These are phyloP conservation scores for Manis javanica DNA, from an alignment of 2,797 vertebrate genomes.

Conservation along the genomic window DNA sequence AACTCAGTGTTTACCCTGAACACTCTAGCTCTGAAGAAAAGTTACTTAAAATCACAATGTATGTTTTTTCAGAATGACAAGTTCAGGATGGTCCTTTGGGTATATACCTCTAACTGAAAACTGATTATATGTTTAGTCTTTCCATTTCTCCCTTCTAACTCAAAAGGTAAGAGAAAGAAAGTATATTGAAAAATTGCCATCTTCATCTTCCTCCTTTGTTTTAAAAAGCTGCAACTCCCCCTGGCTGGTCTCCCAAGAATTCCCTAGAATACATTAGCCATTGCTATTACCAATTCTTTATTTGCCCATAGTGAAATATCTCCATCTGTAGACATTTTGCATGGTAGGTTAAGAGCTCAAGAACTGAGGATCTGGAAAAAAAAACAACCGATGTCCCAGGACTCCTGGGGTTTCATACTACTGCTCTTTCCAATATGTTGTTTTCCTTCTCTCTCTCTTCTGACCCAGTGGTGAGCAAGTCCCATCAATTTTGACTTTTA, in stretches of 20 bases:
- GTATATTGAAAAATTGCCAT: background rate
- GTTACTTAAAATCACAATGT: background rate
- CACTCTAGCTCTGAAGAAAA: background rate
- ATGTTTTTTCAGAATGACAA: background rate
- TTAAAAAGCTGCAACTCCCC: background rate
- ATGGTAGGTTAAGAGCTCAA: background rate
- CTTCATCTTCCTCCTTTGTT: background rate
- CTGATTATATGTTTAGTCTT: background rate
- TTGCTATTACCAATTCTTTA: background rate
- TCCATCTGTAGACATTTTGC: background rate
- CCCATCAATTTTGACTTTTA: background rate
- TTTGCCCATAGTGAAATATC: background rate
- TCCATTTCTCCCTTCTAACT: constrained; percentile 18
- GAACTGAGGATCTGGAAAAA: background rate
- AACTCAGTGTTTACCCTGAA: background rate
- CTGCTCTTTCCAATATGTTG: background rate
- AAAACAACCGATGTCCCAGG: background rate
- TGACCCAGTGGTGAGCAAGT: background rate
- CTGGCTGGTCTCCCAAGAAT: background rate
- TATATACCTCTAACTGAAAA: background rate
- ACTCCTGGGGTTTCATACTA: background rate
- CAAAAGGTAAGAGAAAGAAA: background rate
- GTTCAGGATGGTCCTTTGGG: background rate
- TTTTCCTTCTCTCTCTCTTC: background rate
- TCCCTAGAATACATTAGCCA: background rate